phyloP scores from a whole-genome alignment of 2,888 invertebrate species.

The Brachyopa scutellaris region DNA sequence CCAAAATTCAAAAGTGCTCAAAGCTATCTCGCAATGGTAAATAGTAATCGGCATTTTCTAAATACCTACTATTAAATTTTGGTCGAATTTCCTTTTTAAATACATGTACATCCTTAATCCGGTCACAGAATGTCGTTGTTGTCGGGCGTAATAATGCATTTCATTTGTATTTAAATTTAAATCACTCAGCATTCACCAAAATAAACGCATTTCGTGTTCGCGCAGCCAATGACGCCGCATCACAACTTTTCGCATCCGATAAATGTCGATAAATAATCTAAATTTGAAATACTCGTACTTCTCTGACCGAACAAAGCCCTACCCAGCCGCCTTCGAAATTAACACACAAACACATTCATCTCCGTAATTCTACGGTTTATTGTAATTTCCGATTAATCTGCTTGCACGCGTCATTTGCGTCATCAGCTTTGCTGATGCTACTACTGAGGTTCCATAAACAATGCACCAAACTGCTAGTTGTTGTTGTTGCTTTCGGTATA shows the following conservation, averaged over 20 bases:
- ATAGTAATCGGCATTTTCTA: no score
- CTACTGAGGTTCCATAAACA: constrained; percentile 67
- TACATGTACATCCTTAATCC: neutral
- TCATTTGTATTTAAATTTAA: constrained; percentile 29
- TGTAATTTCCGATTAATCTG: constrained; percentile 73
- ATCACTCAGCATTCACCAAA: neutral
- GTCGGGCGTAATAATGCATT: neutral
- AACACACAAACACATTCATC: constrained; percentile 27
- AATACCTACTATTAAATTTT: neutral
- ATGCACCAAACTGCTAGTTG: constrained; percentile 61
- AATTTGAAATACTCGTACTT: constrained; percentile 46
- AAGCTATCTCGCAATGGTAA: no score
- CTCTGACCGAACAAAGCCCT: constrained; percentile 15
- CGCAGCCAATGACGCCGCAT: neutral
- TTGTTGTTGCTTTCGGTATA: constrained; percentile 18
- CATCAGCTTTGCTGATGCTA: constrained; percentile 66
- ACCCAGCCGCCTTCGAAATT: constrained; percentile 4
- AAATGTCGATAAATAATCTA: constrained; percentile 49
- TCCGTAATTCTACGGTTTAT: constrained; percentile 60
- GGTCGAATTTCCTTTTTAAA: neutral
- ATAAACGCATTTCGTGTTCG: neutral
- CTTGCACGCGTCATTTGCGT: constrained; percentile 71
- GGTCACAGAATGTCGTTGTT: neutral
- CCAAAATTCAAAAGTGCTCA: no score
- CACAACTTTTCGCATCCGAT: constrained; percentile 39